Base-by-base conservation (phyloP, 2,797 vertebrate species). In the Bradypodion ventrale region DNA sequence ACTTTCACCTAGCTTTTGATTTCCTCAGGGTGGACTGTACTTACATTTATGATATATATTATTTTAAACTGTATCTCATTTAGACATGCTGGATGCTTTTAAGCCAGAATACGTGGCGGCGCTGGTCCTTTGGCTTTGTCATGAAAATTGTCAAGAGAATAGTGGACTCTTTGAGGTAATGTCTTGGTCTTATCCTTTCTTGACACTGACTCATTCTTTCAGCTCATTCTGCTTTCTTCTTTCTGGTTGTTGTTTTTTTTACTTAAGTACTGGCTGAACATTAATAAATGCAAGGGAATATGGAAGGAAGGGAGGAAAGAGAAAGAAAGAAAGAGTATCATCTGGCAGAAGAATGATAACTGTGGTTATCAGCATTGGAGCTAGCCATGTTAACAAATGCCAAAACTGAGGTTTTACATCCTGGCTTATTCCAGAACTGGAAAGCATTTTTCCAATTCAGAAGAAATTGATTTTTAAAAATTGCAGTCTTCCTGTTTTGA, bases 121-220 rank as follows among this genome's bases (percentile, higher is more conserved):
- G 1, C 92, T 99, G 87, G 97, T 99, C 73, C 93, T 99, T 85
- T 99, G 98, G 98, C 96, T 99, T 89, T 98, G 97, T 89, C 98
- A 99, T 0, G 97, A 99, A 59, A 97, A 95, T 81, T 99, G 99
- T 94, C 91, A 93, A 52, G 99, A 99, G 91, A 99, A 96, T 46
- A 98, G 98, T 76, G 91, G 97, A 76, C 92, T 99, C 29, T 99
- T 99, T 95, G 99, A 99, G 98, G 98, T 99, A 95, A 86, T 83
- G n/a, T 23, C 70, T 2, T 29, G 78, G 92, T 75, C 2, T 87
- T 83, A 19, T 75, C 91, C 86, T 89, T 10, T 79, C 78, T 10
- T 1, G 1, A 76, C 76, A 25, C 32, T 87, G 79, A 82, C 66
- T 4, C 66, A 0, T 68, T 13, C 21, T 12, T 80, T 21, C 65